These are phyloP conservation scores for Amphimedon queenslandica DNA, from an alignment of 37 sponge, comb jelly and placozoan genomes.

Conservation along the genomic window DNA sequence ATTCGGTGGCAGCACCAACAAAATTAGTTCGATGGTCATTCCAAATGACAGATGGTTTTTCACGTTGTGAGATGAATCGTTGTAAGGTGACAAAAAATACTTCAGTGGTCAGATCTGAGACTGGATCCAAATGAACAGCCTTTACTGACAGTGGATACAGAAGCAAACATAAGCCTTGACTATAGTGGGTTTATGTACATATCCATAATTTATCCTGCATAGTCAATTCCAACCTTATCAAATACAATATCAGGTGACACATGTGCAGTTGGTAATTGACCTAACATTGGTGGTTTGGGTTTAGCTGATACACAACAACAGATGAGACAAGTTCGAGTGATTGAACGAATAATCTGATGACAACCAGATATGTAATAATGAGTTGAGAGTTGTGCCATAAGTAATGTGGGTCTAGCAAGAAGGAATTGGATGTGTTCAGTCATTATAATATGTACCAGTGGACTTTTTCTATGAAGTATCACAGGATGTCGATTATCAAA, in stretches of 20 bases:
- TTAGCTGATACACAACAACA: constrained; percentile 26
- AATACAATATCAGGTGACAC: constrained; percentile 21
- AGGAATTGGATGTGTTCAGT: constrained; percentile 18
- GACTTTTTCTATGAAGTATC: constrained; percentile 32
- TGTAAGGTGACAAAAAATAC: constrained; percentile 26
- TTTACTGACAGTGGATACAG: constrained; percentile 34
- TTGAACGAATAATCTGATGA: constrained; percentile 15
- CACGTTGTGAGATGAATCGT: constrained; percentile 31
- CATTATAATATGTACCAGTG: constrained; percentile 10
- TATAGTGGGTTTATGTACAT: constrained; percentile 3
- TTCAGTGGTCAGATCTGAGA: constrained; percentile 35
- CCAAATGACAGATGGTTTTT: constrained; percentile 29
- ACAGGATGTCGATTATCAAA: constrained; percentile 21
- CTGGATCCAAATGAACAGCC: constrained; percentile 47
- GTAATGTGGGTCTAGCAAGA: constrained; percentile 32
- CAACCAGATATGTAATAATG: constrained; percentile 29
- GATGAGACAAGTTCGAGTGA: constrained; percentile 26
- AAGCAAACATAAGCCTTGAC: constrained; percentile 27
- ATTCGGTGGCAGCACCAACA: constrained; percentile 13
- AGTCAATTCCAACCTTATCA: constrained; percentile 39
- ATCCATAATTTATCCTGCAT: constrained; percentile 46
- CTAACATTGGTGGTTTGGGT: constrained; percentile 24
- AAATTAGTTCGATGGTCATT: constrained; percentile 60
- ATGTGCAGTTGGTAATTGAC: constrained; percentile 32
- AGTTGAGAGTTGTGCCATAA: constrained; percentile 11